A percentile compares a stretch with the other conserved stretches of the same genome.
These are phyloP conservation scores for Amphipoea oculea DNA, from an alignment of 2,888 invertebrate genomes.

Conservation along the genomic window DNA sequence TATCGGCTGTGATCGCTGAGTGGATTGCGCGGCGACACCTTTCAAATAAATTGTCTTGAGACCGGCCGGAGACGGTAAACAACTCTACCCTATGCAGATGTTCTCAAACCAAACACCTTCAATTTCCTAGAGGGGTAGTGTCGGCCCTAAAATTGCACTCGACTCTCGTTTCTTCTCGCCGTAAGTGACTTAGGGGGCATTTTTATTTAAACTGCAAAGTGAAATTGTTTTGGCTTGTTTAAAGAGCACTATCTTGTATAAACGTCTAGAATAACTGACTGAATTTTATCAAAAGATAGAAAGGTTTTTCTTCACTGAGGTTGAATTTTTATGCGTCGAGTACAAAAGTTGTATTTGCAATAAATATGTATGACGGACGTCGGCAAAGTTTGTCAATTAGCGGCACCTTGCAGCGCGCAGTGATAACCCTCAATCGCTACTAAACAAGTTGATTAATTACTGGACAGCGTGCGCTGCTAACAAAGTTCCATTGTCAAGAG, in stretches of 20 bases:
- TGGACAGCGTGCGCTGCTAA: slow-evolving; percentile 71
- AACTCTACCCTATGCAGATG: slow-evolving; percentile 88
- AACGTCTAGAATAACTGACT: slow-evolving; percentile 51
- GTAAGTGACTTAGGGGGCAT: slow-evolving; percentile 77
- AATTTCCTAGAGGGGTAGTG: slow-evolving; percentile 81
- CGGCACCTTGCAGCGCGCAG: slow-evolving; percentile 68
- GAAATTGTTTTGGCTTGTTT: slow-evolving; percentile 75
- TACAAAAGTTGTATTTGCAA: slow-evolving; percentile 38
- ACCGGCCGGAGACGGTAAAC: slow-evolving; percentile 86
- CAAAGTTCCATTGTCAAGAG: slow-evolving; percentile 76
- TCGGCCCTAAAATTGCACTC: slow-evolving; percentile 82
- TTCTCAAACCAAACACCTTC: slow-evolving; percentile 83
- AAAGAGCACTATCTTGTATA: slow-evolving; percentile 63
- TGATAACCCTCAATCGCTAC: slow-evolving; percentile 77
- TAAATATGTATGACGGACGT: slow-evolving; percentile 67
- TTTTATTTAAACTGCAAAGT: slow-evolving; percentile 82
- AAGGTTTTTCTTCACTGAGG: slow-evolving; percentile 6
- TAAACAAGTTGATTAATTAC: slow-evolving; percentile 84
- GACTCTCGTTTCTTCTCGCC: slow-evolving; percentile 71
- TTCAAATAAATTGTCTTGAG: slow-evolving; percentile 90
- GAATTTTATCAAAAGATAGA: slow-evolving; percentile 17
- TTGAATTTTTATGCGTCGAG: slow-evolving; percentile 18
- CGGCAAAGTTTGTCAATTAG: slow-evolving; percentile 82
- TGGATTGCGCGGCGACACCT: slow-evolving; percentile 89
- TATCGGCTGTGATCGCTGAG: slow-evolving; percentile 83